Evolutionary conservation across 2,797 vertebrate species (phyloP), one percentile per base, ranked within the genome.

Genomic region (Phyllotis vaccarum): DNA sequence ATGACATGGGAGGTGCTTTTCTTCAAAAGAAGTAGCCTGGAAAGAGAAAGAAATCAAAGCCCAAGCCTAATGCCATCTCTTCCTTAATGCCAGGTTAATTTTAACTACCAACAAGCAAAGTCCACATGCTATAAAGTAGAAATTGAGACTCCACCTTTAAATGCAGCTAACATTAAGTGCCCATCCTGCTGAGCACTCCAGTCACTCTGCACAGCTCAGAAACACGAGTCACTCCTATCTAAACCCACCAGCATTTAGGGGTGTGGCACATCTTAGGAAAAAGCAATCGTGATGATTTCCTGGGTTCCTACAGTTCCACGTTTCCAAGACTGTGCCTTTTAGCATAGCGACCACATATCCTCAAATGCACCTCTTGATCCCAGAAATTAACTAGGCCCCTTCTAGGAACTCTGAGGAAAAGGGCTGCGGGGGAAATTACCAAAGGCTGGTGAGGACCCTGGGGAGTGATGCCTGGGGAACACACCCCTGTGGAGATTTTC

Each of bases 401-500:
- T 43, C 46, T 6, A 43, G 90, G 19, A 60, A 91, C 43, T 79
- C 80, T 52, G 76, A 54, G 52, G 19, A 16, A 68, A 49, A n/a
- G 56, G 12, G 46, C 4, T 10, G 8, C 11, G 43, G 27, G 27
- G 49, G 29, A 8, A 54, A 68, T 62, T 1, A 0, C 29, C 52
- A 60, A 86, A 90, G 54, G 62, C 17, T 72, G 12, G 56, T 14
- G 37, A 90, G 34, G n/a, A 37, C 13, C 14, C 40, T 70, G 49
- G 52, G 74, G 68, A 79, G 11, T 2, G 0, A 64, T 52, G 22
- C 17, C 9, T 40, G 17, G 46, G 60, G 64, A 31, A 56, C 52
- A 27, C 31, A 34, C 5, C 14, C 12, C 22, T 46, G 10, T 0
- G 0, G 27, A 16, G 56, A 29, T 43, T 60, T 76, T 29, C 46